These are phyloP conservation scores for Ceraclea dissimilis DNA, from an alignment of 2,888 invertebrate genomes.

Conservation along the genomic window DNA sequence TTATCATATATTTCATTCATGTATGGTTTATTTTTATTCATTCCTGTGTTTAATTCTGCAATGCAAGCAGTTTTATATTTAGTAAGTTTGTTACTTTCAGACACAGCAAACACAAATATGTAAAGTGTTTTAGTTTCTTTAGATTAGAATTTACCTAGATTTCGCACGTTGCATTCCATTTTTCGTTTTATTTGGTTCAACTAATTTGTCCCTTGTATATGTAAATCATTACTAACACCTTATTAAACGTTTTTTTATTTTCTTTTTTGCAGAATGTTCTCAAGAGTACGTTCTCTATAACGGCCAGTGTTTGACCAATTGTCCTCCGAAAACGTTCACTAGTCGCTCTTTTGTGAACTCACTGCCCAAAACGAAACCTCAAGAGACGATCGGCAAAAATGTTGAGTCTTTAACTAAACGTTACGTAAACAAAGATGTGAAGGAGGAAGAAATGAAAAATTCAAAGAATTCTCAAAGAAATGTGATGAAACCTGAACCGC, in stretches of 20 bases:
- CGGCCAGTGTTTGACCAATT: constrained; percentile 52
- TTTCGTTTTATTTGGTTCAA: not conserved
- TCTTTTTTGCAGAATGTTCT: constrained; percentile 56
- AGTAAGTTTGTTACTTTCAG: too few species aligned
- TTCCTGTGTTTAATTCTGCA: too few species aligned
- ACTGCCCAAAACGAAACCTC: constrained; percentile 25
- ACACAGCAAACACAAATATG: too few species aligned
- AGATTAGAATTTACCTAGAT: too few species aligned
- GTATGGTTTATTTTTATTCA: too few species aligned
- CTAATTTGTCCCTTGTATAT: not conserved
- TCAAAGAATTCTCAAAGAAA: constrained; percentile 7
- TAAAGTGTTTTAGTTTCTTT: too few species aligned
- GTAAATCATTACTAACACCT: not conserved
- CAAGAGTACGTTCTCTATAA: constrained; percentile 53
- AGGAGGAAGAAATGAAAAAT: not conserved
- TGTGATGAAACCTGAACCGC: constrained; percentile 31
- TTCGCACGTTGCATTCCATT: too few species aligned
- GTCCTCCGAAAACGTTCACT: constrained; percentile 49
- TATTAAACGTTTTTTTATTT: constrained; percentile 25
- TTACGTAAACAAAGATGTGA: constrained; percentile 27
- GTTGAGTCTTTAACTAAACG: constrained; percentile 7
- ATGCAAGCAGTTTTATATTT: too few species aligned
- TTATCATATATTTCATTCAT: too few species aligned
- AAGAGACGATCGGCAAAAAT: constrained; percentile 28
- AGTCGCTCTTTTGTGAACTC: constrained; percentile 38